These are phyloP conservation scores for Propithecus deckenii DNA, from an alignment of 2,797 vertebrate species.

Conservation along the genomic window DNA sequence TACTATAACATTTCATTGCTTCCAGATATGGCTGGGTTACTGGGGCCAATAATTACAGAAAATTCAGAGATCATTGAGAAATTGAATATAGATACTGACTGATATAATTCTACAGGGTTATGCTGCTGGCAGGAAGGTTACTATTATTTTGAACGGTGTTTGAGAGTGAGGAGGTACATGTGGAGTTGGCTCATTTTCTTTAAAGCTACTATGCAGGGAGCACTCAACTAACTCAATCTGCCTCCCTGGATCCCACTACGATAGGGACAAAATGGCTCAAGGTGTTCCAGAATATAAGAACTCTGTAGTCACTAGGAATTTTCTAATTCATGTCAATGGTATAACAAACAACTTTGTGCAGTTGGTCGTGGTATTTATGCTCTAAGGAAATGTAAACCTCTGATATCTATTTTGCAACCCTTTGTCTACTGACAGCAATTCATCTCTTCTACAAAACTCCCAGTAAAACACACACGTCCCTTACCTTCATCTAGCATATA, in stretches of 20 bases:
- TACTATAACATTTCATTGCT: neutral
- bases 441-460: neutral
- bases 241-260: neutral
- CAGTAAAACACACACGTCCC: rapidly evolving
- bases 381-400: slow-evolving; percentile 20
- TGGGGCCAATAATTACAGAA: neutral
- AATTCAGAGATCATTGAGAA: neutral
- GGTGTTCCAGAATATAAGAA: neutral
- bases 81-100: neutral
- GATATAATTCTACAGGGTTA: neutral
- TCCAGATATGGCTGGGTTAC: neutral
- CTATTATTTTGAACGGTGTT: neutral
- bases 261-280: neutral
- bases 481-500: neutral
- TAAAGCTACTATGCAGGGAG: neutral
- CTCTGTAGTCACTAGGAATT: neutral
- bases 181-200: neutral
- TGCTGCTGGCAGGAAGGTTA: neutral
- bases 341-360: neutral
- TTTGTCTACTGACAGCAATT: neutral
- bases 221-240: neutral
- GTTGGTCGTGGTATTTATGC: neutral
- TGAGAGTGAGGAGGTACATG: neutral
- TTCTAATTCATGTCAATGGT: neutral
- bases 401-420: neutral